These are phyloP conservation scores for Metellina segmentata DNA, from an alignment of 2,888 invertebrate genomes.

Conservation along the genomic window DNA sequence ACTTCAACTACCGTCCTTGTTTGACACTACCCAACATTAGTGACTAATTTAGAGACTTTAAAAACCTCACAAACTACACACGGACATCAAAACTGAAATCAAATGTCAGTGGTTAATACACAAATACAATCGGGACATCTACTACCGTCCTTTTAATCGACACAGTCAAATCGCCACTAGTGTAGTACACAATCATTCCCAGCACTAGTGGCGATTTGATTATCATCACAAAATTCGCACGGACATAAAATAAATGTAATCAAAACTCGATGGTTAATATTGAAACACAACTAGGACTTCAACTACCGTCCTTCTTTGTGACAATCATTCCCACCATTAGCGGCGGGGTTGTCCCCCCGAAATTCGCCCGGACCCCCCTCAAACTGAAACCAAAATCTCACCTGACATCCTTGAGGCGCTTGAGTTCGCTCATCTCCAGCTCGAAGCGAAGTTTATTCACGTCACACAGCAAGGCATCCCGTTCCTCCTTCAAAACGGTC, in stretches of 20 bases:
- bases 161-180: too few species aligned
- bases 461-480: slow-evolving; percentile 78
- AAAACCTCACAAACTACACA: background rate
- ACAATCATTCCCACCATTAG: background rate
- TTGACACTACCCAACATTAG: background rate
- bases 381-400: slow-evolving; percentile 43
- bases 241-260: background rate
- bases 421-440: slow-evolving; percentile 78
- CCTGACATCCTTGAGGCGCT: slow-evolving; percentile 77
- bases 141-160: too few species aligned
- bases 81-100: background rate
- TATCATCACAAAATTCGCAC: background rate
- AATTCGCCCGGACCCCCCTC: background rate
- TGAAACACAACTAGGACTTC: background rate
- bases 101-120: background rate
- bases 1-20: background rate
- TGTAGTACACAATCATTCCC: too few species aligned
- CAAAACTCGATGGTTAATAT: background rate
- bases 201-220: background rate
- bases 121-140: too few species aligned
- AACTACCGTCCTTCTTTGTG: background rate
- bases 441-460: slow-evolving; percentile 78
- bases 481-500: slow-evolving; percentile 76
- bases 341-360: background rate
- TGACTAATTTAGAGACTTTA: background rate